Base-by-base conservation (phyloP, 2,797 vertebrate genomes). In the Astyanax mexicanus region DNA sequence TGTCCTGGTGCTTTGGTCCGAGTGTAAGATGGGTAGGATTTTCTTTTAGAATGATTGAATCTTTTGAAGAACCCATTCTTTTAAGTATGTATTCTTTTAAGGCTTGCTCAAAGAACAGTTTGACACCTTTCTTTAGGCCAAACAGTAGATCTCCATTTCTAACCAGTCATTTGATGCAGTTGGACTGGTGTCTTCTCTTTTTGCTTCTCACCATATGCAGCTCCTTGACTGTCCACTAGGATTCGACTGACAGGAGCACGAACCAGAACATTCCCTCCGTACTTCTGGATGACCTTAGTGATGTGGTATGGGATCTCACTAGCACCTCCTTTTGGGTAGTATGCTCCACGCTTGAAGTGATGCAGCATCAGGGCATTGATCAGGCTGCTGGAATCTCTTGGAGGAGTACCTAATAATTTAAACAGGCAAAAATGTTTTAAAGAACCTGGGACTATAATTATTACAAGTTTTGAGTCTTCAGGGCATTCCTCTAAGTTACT, bases 281-380 rank as follows among this genome's bases (percentile, higher is more conserved):
- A 84, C 1, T 91, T 92, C 88, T 94, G 90, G 42, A 97, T 95
- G 81, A 95, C 88, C 25, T 91, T 92, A 75, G 93, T 91, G 78
- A 93, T 85, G 85, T 96, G 91, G 88, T 94, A 96, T 15, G 95
- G 87, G 12, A 96, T 93, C 87, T 96, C 94, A 29, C 95, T 96
- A 72, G 87, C 89, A 0, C 95, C 96, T 0, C 95, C 95, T 54
- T 88, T 92, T 0, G 95, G 95, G 81, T 94, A 96, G 91, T 95
- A 96, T 5, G 95, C 94, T 0, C 96, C 95, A 4, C 93, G 91
- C 79, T 95, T 95, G 90, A 95, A 96, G 87, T 96, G 95, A 52
- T 96, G 95, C 19, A 96, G 47, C 74, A 96, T 85, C 69, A 97
- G 88, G 52, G 92, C 84, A 2, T 94, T 95, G 82, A 95, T 94